A percentile compares a stretch with the other conserved stretches of the same genome.
Conservation (phyloP, 1,140 invertebrate genomes). For the Babylonia areolata region DNA sequence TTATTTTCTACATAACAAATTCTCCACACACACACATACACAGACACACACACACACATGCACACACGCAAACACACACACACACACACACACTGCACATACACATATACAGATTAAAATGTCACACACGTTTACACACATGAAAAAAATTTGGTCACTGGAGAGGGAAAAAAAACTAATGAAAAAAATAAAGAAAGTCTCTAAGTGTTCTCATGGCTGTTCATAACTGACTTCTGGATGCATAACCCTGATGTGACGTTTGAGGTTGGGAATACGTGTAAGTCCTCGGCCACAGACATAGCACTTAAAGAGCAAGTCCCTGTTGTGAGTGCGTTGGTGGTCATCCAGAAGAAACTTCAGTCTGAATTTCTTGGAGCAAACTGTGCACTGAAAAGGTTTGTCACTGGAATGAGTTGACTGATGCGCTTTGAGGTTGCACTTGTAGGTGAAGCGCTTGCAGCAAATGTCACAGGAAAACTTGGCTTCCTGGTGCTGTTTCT, state of each 20-base stretch:
- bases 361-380: constrained; percentile 12
- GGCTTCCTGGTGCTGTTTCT: constrained; percentile 29
- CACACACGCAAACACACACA: too few species aligned
- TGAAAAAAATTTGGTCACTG: too few species aligned
- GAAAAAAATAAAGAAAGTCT: too few species aligned
- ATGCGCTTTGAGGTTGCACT: constrained; percentile 29
- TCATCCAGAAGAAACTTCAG: background rate
- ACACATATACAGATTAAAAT: too few species aligned
- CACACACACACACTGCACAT: too few species aligned
- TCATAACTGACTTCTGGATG: constrained; percentile 14
- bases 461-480: constrained; percentile 37
- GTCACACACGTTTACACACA: too few species aligned
- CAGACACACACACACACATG: too few species aligned
- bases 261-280: constrained; percentile 15
- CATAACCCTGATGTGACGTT: constrained; percentile 25
- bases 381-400: constrained; percentile 29
- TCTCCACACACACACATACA: too few species aligned
- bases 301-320: constrained; percentile 22
- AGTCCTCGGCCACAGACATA: constrained; percentile 30
- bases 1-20: too few species aligned
- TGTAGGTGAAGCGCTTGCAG: constrained; percentile 25
- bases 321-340: constrained; percentile 16
- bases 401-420: background rate
- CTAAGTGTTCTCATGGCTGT: too few species aligned
- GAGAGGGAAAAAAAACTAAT: too few species aligned